A percentile compares a stretch with the other conserved stretches of the same genome.
Conservation (phyloP, 2,888 invertebrate genomes). For the Quadroppia sp. region DNA sequence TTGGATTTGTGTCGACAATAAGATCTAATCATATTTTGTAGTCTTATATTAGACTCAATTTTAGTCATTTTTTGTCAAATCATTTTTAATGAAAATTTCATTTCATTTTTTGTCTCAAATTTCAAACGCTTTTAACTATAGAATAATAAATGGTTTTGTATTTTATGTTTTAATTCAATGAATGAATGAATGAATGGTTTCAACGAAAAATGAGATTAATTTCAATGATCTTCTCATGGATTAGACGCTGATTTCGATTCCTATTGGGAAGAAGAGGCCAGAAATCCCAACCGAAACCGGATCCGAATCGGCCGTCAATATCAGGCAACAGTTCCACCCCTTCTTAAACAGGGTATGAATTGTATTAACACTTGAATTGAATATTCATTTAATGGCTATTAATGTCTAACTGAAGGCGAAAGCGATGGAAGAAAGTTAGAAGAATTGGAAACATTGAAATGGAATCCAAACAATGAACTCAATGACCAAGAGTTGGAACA, state of each 20-base stretch:
- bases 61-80: no score
- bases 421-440: constrained; percentile 48
- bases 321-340: constrained; percentile 48
- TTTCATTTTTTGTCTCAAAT: no score
- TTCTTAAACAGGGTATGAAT: constrained; percentile 47
- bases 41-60: no score
- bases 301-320: constrained; percentile 49
- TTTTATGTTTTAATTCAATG: no score
- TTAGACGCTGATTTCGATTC: constrained; percentile 49
- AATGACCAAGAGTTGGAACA: constrained; percentile 47
- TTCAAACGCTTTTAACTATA: no score
- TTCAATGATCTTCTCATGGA: neutral
- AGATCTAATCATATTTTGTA: no score
- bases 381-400: neutral
- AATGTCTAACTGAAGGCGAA: constrained; percentile 45
- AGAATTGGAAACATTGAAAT: constrained; percentile 48
- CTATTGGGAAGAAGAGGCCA: constrained; percentile 49
- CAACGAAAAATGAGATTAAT: no score
- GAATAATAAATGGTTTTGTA: no score
- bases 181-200: no score
- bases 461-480: constrained; percentile 47
- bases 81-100: no score
- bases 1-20: no score
- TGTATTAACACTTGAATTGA: neutral
- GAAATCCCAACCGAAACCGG: constrained; percentile 49